Conservation (phyloP, 2,888 invertebrate genomes). For the Pasiphila rectangulata region DNA sequence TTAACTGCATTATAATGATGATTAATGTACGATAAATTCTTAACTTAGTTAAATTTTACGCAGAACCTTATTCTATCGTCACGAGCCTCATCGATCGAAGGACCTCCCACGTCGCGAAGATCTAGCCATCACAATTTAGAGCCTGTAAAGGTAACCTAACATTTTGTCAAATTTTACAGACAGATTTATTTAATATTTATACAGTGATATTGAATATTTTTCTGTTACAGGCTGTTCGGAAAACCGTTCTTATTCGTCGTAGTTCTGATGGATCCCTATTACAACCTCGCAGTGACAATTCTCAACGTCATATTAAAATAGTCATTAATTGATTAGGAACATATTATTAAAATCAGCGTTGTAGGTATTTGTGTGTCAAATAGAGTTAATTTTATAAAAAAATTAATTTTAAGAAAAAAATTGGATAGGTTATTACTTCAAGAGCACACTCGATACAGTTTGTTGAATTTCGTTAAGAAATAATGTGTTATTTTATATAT, state of each 20-base stretch:
- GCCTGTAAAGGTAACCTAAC: slow-evolving; percentile 56
- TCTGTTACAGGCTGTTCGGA: slow-evolving; percentile 60
- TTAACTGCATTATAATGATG: too few species aligned
- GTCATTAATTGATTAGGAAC: slow-evolving; percentile 56
- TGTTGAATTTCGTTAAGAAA: too few species aligned
- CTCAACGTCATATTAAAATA: slow-evolving; percentile 68
- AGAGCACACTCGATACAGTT: too few species aligned
- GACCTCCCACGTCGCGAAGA: slow-evolving; percentile 68
- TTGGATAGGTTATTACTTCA: too few species aligned
- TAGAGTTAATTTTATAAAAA: too few species aligned
- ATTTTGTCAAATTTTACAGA: neutral
- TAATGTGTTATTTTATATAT: too few species aligned
- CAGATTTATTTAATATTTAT: neutral
- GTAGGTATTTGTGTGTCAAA: too few species aligned
- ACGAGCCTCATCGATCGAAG: slow-evolving; percentile 66
- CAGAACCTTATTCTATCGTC: slow-evolving; percentile 68
- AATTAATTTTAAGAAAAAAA: too few species aligned
- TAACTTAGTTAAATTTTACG: neutral
- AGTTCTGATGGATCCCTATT: slow-evolving; percentile 70
- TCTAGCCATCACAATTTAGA: slow-evolving; percentile 72
- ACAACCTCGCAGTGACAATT: slow-evolving; percentile 50
- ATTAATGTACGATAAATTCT: too few species aligned
- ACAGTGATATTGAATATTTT: slow-evolving; percentile 9
- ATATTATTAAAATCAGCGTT: too few species aligned
- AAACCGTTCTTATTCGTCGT: slow-evolving; percentile 65